phyloP scores from a whole-genome alignment of 2,888 invertebrate species.

The Periphyllus acericola region DNA sequence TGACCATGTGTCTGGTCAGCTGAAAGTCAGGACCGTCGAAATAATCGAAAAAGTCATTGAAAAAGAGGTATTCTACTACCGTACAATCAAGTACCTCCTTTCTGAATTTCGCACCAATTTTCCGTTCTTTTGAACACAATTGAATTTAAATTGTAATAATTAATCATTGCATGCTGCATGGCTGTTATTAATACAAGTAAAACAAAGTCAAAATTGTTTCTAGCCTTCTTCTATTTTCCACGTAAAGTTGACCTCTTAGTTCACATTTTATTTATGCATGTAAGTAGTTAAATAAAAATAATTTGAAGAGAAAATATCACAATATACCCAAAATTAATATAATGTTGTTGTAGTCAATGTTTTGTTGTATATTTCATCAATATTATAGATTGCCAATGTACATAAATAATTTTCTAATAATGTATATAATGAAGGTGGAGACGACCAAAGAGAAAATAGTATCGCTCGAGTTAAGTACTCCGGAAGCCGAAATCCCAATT shows the following conservation, averaged over 20 bases:
- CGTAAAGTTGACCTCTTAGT: not conserved
- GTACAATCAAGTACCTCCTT: conserved; percentile 52
- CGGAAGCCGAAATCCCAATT: conserved; percentile 42
- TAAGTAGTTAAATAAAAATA: not conserved
- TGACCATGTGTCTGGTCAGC: conserved; percentile 86
- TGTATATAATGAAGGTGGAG: conserved; percentile 76
- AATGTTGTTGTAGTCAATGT: not conserved
- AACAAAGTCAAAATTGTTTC: conserved; percentile 20
- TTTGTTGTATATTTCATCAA: not conserved
- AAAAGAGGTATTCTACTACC: conserved; percentile 83
- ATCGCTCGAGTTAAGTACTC: conserved; percentile 77
- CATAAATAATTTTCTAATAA: conserved; percentile 28
- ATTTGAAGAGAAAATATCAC: not conserved
- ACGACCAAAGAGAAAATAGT: conserved; percentile 91
- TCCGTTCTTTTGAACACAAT: conserved; percentile 35
- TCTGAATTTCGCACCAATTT: conserved; percentile 59
- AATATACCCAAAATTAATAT: not conserved
- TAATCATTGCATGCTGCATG: conserved; percentile 62
- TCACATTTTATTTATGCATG: conserved; percentile 44
- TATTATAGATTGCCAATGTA: not conserved
- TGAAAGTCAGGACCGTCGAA: conserved; percentile 89
- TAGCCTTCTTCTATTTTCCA: not conserved
- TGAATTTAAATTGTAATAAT: conserved; percentile 51
- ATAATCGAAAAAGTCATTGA: conserved; percentile 95
- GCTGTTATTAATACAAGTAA: not conserved